phyloP scores from a whole-genome alignment of 2,888 invertebrate species.

The Andrena flavipes region DNA sequence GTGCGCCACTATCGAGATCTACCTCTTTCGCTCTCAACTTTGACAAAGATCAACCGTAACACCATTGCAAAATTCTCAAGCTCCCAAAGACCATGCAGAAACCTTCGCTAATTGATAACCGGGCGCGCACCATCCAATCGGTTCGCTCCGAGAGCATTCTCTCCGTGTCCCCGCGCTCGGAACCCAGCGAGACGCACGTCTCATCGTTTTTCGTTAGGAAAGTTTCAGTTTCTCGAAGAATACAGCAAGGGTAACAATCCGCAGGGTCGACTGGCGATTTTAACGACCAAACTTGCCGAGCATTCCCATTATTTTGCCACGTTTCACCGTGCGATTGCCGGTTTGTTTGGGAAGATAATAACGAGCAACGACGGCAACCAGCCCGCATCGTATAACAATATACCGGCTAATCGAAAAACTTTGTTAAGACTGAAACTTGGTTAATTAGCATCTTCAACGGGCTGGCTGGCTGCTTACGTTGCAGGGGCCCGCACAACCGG shows the following conservation, averaged over 20 bases:
- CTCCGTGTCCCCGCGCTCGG: too few species aligned
- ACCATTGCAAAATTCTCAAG: too few species aligned
- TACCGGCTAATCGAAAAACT: conserved; percentile 84
- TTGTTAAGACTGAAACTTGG: conserved; percentile 83
- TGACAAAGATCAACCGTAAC: too few species aligned
- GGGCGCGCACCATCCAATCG: too few species aligned
- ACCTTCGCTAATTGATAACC: too few species aligned
- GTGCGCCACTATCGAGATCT: too few species aligned
- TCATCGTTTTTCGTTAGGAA: conserved; percentile 29
- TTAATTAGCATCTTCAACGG: conserved; percentile 84
- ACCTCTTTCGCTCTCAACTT: too few species aligned
- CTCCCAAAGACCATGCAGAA: too few species aligned
- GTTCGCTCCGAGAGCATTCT: too few species aligned
- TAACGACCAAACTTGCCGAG: conserved; percentile 77
- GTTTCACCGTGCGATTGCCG: conserved; percentile 72
- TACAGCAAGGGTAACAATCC: conserved; percentile 52
- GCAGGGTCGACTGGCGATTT: conserved; percentile 64
- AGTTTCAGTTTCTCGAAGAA: conserved; percentile 26
- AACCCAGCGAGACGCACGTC: not conserved
- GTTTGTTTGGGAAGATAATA: conserved; percentile 74
- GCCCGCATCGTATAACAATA: conserved; percentile 82
- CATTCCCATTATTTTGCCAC: conserved; percentile 77
- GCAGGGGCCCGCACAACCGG: conserved; percentile 64
- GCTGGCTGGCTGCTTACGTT: conserved; percentile 78
- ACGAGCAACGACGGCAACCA: conserved; percentile 59